Evolutionary conservation across 2,113 vertebrate genomes (phyloP), one percentile per base, ranked within the genome.

Genomic region (Cairina moschata): DNA sequence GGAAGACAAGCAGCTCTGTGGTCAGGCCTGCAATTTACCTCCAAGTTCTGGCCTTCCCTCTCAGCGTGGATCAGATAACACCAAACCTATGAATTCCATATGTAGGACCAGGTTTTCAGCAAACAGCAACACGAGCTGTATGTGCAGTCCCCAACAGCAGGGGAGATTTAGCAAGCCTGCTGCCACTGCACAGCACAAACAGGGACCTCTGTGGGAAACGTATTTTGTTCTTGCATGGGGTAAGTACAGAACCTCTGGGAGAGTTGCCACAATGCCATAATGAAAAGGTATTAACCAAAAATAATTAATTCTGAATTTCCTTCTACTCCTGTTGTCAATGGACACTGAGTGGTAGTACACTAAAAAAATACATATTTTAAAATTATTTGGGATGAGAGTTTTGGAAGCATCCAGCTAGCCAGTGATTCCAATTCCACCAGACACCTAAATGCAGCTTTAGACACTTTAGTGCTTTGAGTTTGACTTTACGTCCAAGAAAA

Each of bases 161-260:
- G 66, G 68, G 58, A 92, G 63, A 87, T 54, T 62, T 26, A 78
- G 36, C 71, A 52, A 1, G 0, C 50, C 60, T 3, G 9, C 73
- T 83, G 36, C 81, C 90, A 74, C 88, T 69, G 38, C 56, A 65
- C 62, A 79, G 34, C 83, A 86, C 48, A 88, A 85, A 92, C 25
- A 63, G 93, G 83, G 96, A 95, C 65, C 86, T 88, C 88, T 91
- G 88, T 16, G 50, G 91, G 88, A 95, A 96, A 67, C 1, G 0
- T 25, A 15, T 62, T 95, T 85, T 50, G 54, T n/a, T 66, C 65
- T 81, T 86, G 34, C 62, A 17, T 8, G 69, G 78, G 92, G 46
- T 74, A 72, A 88, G 94, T 69, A 36, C 59, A 77, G 65, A 93
- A 82, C 92, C 88, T 95, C 86, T 59, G 68, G 95, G 78, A 93